phyloP scores from a whole-genome alignment of 2,888 invertebrate genomes.

The Phytoseiulus persimilis region DNA sequence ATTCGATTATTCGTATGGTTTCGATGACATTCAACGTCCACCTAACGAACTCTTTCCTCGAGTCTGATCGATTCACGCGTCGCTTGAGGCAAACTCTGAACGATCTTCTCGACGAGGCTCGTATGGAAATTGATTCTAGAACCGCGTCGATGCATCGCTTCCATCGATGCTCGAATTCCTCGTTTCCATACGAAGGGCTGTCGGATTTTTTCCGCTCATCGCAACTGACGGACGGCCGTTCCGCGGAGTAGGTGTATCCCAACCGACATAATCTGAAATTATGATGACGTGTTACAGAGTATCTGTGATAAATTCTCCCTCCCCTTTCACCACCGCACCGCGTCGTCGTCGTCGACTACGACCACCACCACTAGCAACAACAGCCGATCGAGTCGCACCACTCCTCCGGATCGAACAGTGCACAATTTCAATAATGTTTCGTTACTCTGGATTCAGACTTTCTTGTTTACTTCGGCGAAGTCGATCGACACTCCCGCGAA shows the following conservation, averaged over 20 bases:
- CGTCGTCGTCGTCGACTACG: not conserved
- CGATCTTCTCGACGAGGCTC: too few relatives aligned
- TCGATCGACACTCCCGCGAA: not conserved
- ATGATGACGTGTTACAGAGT: not conserved
- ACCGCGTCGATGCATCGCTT: not conserved
- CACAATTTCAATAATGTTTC: not conserved
- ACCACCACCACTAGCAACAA: not conserved
- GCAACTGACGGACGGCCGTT: not conserved
- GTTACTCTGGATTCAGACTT: not conserved
- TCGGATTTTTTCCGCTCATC: not conserved
- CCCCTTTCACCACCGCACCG: not conserved
- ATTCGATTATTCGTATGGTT: not conserved
- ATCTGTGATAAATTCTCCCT: not conserved
- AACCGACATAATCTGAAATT: not conserved
- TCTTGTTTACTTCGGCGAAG: not conserved
- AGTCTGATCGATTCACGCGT: not conserved
- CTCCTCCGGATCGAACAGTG: not conserved
- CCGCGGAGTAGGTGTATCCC: not conserved
- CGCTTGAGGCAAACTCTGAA: too few relatives aligned
- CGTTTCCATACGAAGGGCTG: not conserved
- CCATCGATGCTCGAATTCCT: not conserved
- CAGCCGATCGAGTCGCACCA: not conserved
- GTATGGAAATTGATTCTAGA: not conserved
- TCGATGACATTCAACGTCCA: not conserved
- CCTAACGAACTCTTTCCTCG: not conserved